A percentile compares a stretch with the other conserved stretches of the same genome.
phyloP scores from a whole-genome alignment of 2,113 vertebrate genomes.

The Bujurquina vittata region DNA sequence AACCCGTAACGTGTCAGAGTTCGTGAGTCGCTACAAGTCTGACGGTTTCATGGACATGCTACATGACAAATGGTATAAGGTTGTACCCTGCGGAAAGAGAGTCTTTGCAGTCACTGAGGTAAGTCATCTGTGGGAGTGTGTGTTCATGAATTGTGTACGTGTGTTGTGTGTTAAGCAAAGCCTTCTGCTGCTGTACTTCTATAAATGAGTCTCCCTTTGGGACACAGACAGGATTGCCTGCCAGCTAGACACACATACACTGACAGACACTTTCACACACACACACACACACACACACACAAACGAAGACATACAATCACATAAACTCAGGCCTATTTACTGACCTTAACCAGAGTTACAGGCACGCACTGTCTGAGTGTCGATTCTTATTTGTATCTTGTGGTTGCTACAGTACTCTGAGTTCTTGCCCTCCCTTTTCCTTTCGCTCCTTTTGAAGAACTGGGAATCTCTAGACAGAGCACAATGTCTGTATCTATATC shows the following conservation, averaged over 20 bases:
- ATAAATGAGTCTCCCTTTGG: slow-evolving; percentile 61
- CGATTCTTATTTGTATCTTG: slow-evolving; percentile 42
- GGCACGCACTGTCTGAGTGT: slow-evolving; percentile 48
- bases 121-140: slow-evolving; percentile 54
- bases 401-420: not conserved
- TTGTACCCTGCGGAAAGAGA: slow-evolving; percentile 93
- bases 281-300: slow-evolving; percentile 12
- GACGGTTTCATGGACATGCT: slow-evolving; percentile 96
- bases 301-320: slow-evolving; percentile 38
- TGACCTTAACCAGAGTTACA: slow-evolving; percentile 46
- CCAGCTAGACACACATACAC: slow-evolving; percentile 30
- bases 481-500: slow-evolving; percentile 29
- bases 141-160: slow-evolving; percentile 46
- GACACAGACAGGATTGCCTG: slow-evolving; percentile 50
- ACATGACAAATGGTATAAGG: slow-evolving; percentile 97
- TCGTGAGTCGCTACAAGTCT: slow-evolving; percentile 95
- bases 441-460: slow-evolving; percentile 24
- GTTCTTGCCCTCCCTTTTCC: slow-evolving; percentile 13
- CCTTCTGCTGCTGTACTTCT: slow-evolving; percentile 33
- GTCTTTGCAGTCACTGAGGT: slow-evolving; percentile 95
- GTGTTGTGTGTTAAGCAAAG: slow-evolving; percentile 50
- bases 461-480: slow-evolving; percentile 33
- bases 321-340: slow-evolving; percentile 27
- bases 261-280: slow-evolving; percentile 15
- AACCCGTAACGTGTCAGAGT: slow-evolving; percentile 92